Evolutionary conservation across 1,140 invertebrate genomes (phyloP), one percentile per base, ranked within the genome.

Genomic region (Formica exsecta): DNA sequence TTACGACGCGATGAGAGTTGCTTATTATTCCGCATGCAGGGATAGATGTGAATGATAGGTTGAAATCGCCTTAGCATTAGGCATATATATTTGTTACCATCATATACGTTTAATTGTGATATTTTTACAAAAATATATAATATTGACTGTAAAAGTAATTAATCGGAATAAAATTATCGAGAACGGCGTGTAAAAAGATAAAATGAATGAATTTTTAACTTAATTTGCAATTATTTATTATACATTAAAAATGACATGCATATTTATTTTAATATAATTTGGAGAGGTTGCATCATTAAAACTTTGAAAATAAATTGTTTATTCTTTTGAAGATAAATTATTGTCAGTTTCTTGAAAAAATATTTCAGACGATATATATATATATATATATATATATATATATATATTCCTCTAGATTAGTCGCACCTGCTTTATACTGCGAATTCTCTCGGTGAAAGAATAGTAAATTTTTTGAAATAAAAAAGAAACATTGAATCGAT

Each of bases 1-100:
- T 66, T 66, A 81, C 29, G 41, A 80, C 16, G 57, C 62, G 76
- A 91, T 85, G 85, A 89, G 87, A 87, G 38, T 32, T 22, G 54
- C 79, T 32, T 38, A 44, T 81, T 73, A 59, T 36, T 41, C 54
- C 38, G 19, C 44, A 54, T 19, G 38, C 29, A 22, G 8, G n/a
- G 38, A 68, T 68, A 68, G 25, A 48, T 38, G 66, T 13, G 22
- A 48, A 70, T 48, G 36, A 48, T 80, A 70, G 48, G 57, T 80
- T 68, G 8, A 19, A 80, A n/a, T 59, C 8, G 19, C 57, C 16
- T 22, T 25, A 22, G 41, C 38, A 38, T 44, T 22, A 48, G 48
- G 25, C 48, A 13, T 32, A 38, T 16, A 38, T 9, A 25, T 76
- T 76, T 62, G 19, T 41, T 25, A 62, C 54, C 38, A 44, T 44